These are phyloP conservation scores for Drosophila kohkoa DNA, from an alignment of 1,140 invertebrate species.

Conservation along the genomic window DNA sequence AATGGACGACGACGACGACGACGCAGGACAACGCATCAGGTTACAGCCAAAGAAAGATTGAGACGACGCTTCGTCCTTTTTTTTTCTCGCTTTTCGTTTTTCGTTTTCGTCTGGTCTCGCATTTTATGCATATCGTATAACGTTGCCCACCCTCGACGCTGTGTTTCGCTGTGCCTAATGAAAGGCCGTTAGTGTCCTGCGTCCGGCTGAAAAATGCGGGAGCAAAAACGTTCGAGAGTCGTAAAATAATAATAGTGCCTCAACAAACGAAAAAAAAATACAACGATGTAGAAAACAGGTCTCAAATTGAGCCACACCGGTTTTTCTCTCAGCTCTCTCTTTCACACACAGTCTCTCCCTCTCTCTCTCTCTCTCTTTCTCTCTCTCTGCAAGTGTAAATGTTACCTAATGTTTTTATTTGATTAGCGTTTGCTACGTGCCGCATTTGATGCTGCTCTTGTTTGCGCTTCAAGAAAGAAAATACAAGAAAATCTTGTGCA, in stretches of 20 bases:
- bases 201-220: slow-evolving; percentile 61
- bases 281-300: slow-evolving; percentile 37
- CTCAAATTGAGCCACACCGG: slow-evolving; percentile 45
- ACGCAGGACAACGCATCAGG: slow-evolving; percentile 64
- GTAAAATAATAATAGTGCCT: slow-evolving; percentile 77
- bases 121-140: slow-evolving; percentile 70
- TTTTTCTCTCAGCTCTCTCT: not conserved
- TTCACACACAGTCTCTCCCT: not conserved
- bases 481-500: slow-evolving; percentile 60
- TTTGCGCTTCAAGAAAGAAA: slow-evolving; percentile 8
- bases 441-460: slow-evolving; percentile 56
- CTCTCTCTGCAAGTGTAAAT: slow-evolving; percentile 64
- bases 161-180: slow-evolving; percentile 63
- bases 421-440: slow-evolving; percentile 80
- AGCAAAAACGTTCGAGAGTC: slow-evolving; percentile 55
- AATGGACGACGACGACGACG: slow-evolving; percentile 35
- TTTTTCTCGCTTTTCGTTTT: too few species aligned
- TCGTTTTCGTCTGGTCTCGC: slow-evolving; percentile 11
- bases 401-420: slow-evolving; percentile 82
- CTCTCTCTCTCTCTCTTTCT: not conserved
- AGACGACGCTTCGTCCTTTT: slow-evolving; percentile 10
- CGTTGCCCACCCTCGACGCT: slow-evolving; percentile 50
- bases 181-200: slow-evolving; percentile 68
- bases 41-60: slow-evolving; percentile 47
- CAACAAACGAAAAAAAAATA: slow-evolving; percentile 6